phyloP scores from a whole-genome alignment of 1,140 invertebrate genomes.

The Eumaeus atala region DNA sequence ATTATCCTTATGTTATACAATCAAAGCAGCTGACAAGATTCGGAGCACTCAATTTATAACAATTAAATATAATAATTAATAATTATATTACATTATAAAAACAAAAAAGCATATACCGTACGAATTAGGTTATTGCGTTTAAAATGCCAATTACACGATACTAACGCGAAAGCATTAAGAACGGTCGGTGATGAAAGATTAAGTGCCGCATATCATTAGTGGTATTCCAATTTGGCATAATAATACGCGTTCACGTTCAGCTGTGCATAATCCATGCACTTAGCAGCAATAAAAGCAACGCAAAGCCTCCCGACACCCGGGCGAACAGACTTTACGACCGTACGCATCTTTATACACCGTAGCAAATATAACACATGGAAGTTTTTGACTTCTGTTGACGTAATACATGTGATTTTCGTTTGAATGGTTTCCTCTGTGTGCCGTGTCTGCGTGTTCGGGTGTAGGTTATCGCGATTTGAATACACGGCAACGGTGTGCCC shows the following conservation, averaged over 20 bases:
- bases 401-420: constrained; percentile 1
- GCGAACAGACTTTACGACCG: constrained; percentile 7
- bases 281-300: constrained; percentile 15
- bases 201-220: constrained; percentile 19
- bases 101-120: too few species aligned
- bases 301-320: constrained; percentile 7
- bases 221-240: constrained; percentile 20
- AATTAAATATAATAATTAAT: too few species aligned
- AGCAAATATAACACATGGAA: neutral
- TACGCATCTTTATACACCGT: neutral
- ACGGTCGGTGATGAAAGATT: constrained; percentile 14
- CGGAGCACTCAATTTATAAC: too few species aligned
- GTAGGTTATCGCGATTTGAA: constrained; percentile 32
- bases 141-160: neutral
- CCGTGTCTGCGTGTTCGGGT: neutral
- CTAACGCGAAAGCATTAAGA: constrained; percentile 5
- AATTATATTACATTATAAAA: too few species aligned
- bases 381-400: neutral
- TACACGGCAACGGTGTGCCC: constrained; percentile 19
- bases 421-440: neutral
- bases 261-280: constrained; percentile 22
- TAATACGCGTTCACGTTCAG: constrained; percentile 19
- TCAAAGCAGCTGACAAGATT: too few species aligned
- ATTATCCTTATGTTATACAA: too few species aligned
- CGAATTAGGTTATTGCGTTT: too few species aligned